Evolutionary conservation across 2,797 vertebrate genomes (phyloP).

Genomic region (Streptopelia turtur): DNA sequence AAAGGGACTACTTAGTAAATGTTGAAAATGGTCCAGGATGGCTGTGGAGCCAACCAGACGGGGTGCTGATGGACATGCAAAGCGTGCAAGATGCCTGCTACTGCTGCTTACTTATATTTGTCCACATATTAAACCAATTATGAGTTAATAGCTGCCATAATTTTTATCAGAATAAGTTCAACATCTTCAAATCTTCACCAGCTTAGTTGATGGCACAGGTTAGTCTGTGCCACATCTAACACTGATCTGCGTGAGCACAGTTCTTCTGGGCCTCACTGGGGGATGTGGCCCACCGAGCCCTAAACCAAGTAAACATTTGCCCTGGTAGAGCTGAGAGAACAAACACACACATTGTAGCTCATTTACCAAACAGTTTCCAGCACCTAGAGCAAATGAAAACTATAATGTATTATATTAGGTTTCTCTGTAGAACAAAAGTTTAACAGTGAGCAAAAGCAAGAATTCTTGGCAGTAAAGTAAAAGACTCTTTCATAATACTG

Average conservation of each 20-base stretch:
- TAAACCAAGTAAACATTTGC: conserved; percentile 5
- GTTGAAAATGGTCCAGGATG: background rate
- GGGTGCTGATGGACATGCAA: background rate
- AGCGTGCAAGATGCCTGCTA: background rate
- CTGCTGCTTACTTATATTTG: background rate
- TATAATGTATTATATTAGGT: conserved; percentile 25
- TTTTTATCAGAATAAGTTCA: background rate
- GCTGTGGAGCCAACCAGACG: background rate
- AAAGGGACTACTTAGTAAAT: background rate
- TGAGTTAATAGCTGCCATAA: background rate
- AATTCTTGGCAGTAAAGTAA: conserved; percentile 64
- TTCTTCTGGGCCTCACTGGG: background rate
- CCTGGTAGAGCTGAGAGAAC: background rate
- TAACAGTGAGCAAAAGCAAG: conserved; percentile 52
- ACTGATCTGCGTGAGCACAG: background rate
- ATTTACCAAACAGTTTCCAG: conserved; percentile 31
- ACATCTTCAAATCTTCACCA: background rate
- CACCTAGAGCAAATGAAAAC: conserved; percentile 39
- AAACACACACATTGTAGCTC: background rate
- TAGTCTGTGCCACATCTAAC: background rate
- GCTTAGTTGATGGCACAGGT: background rate
- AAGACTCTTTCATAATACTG: conserved; percentile 65
- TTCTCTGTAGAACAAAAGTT: conserved; percentile 54
- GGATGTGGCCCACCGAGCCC: background rate
- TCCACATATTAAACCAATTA: background rate